Base-by-base conservation (phyloP, 92 coral and sea anemone species). In the Chrysogorgia sp. region DNA sequence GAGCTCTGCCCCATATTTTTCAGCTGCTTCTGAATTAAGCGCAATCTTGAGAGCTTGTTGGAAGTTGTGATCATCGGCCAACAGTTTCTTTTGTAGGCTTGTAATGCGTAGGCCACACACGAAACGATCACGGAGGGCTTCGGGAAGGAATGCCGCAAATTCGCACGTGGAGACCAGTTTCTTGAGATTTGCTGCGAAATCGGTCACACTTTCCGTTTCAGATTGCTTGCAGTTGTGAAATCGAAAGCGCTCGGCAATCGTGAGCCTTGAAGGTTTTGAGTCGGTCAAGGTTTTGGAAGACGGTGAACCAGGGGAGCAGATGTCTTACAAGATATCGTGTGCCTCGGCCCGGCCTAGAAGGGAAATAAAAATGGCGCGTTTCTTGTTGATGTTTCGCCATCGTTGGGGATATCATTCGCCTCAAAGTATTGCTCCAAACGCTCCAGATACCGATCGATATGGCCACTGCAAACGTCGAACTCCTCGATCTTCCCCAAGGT, bases 261-360 rank as follows among this genome's bases (percentile, higher is more conserved):
- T 80, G 83, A 79, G 3, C 83, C 34, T 15, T 32, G 58, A 20
- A 41, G 74, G 12, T 47, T 63, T 67, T 79, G 83, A 4, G 71
- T 22, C 26, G 83, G 34, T 19, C 79, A 79, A 0, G 82, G 63
- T 1, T n/a, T n/a, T n/a, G n/a, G n/a, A n/a, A n/a, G n/a, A n/a
- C n/a, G n/a, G n/a, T n/a, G n/a, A n/a, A n/a, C 13, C 68, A 24
- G 90, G 87, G 30, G n/a, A n/a, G n/a, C n/a, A n/a, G n/a, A 43
- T 9, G 17, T 43, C 50, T 43, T 9, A 43, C 17, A 43, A 43
- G 10, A 43, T 17, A 43, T 43, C 50, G 17, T 43, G 78, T 57
- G 85, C 75, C 86, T 76, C 78, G 41, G 84, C 79, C n/a, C n/a
- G n/a, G 17, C 82, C 82, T 47, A 83, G 70, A 31, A 79, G 79